Evolutionary conservation across 2,113 vertebrate species (phyloP).

Genomic region (Empidonax alnorum): DNA sequence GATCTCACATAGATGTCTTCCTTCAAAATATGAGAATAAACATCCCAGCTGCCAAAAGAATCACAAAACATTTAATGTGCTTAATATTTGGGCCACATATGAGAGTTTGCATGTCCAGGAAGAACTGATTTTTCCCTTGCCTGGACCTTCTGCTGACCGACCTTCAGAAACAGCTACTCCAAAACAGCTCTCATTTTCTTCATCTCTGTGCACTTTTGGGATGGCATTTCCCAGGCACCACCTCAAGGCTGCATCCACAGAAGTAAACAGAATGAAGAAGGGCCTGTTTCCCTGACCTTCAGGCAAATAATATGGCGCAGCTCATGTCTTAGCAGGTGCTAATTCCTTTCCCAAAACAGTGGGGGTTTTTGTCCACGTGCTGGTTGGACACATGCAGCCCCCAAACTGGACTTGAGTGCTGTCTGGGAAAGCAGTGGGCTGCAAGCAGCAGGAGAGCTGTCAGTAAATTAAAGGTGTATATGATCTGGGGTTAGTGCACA

Average conservation of each 20-base stretch:
- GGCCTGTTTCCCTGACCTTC: not conserved
- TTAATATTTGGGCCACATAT: not conserved
- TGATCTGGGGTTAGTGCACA: not conserved
- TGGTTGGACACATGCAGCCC: not conserved
- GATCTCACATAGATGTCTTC: not conserved
- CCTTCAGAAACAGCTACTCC: not conserved
- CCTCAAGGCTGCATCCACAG: not conserved
- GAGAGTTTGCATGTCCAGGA: not conserved
- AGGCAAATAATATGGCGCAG: not conserved
- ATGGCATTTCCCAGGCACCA: not conserved
- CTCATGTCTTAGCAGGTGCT: not conserved
- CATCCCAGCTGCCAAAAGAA: not conserved
- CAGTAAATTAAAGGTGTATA: not conserved
- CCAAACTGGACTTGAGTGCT: not conserved
- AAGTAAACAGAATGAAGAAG: not conserved
- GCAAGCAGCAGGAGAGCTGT: not conserved
- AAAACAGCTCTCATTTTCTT: not conserved
- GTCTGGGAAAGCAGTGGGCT: fast-evolving
- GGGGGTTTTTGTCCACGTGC: not conserved
- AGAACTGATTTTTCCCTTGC: not conserved
- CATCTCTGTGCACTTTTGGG: not conserved
- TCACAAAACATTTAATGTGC: not conserved
- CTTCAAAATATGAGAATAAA: not conserved
- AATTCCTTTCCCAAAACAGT: not conserved
- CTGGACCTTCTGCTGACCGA: not conserved